phyloP scores from a whole-genome alignment of 2,797 vertebrate genomes.

The Muscicapa striata region DNA sequence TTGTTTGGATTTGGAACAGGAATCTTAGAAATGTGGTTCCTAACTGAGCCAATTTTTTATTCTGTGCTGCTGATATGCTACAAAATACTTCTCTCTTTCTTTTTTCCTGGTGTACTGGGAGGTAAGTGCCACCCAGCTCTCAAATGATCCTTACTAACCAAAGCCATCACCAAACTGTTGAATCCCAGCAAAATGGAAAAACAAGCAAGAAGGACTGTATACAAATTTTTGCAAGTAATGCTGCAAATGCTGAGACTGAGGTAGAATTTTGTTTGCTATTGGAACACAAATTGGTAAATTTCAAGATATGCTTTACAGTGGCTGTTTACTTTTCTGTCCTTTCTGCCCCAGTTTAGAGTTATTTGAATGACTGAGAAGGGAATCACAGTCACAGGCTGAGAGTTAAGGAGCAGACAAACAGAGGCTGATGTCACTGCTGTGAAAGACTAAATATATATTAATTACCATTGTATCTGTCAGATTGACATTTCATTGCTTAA shows the following conservation, averaged over 20 bases:
- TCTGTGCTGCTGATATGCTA: background rate
- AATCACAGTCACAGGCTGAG: background rate
- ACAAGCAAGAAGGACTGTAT: background rate
- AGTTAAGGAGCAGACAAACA: background rate
- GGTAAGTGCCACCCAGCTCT: background rate
- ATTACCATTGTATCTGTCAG: background rate
- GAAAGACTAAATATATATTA: background rate
- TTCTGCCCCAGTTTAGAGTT: background rate
- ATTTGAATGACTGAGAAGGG: fast-evolving
- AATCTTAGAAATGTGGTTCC: background rate
- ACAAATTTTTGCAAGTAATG: background rate
- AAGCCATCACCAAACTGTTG: background rate
- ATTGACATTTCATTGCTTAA: background rate
- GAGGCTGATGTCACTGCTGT: background rate
- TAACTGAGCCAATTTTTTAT: background rate
- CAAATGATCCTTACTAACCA: background rate
- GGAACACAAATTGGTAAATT: background rate
- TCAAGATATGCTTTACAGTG: background rate
- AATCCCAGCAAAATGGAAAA: background rate
- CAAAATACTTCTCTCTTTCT: background rate
- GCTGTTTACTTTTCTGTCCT: background rate
- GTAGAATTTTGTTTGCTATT: background rate
- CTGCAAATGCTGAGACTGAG: background rate
- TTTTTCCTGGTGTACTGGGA: background rate
- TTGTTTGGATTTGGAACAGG: slow-evolving; percentile 37